Percentiles rank a stretch among this genome's conserved stretches.
phyloP scores from a whole-genome alignment of 2,113 vertebrate species.

The Macquaria ambigua region DNA sequence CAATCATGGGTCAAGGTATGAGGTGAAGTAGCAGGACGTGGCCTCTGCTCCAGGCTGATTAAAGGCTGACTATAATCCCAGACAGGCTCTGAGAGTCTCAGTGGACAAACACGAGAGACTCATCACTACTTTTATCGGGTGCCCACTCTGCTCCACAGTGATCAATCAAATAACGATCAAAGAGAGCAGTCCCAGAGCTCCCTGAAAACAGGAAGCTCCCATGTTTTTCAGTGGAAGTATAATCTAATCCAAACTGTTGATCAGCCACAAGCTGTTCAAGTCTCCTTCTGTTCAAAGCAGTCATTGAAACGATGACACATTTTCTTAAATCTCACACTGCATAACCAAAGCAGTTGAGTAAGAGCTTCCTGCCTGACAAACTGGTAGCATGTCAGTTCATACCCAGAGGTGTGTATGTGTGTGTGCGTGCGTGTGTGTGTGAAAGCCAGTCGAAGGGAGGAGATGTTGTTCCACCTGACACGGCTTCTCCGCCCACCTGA shows the following conservation, averaged over 20 bases:
- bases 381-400: conserved; percentile 21
- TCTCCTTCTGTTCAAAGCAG: not conserved
- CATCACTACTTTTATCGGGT: conserved; percentile 40
- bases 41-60: conserved; percentile 51
- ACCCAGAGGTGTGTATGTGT: conserved; percentile 13
- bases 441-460: conserved; percentile 18
- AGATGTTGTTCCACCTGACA: conserved; percentile 49
- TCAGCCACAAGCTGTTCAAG: not conserved
- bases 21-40: conserved; percentile 5
- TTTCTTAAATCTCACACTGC: conserved; percentile 12
- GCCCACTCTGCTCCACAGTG: conserved; percentile 8
- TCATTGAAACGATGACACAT: not conserved
- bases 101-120: conserved; percentile 38
- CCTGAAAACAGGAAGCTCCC: not conserved
- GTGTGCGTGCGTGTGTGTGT: not conserved
- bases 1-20: not conserved
- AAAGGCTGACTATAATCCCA: conserved; percentile 45
- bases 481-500: conserved; percentile 44
- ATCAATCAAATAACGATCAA: conserved; percentile 50
- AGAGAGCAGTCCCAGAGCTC: not conserved
- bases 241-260: conserved; percentile 1
- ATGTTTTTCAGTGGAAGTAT: not conserved
- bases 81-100: conserved; percentile 20
- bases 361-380: conserved; percentile 26
- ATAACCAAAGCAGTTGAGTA: conserved; percentile 6